Percentiles rank a stretch among this genome's conserved stretches.
phyloP scores from a whole-genome alignment of 2,888 invertebrate genomes.

The Drosophila differens region DNA sequence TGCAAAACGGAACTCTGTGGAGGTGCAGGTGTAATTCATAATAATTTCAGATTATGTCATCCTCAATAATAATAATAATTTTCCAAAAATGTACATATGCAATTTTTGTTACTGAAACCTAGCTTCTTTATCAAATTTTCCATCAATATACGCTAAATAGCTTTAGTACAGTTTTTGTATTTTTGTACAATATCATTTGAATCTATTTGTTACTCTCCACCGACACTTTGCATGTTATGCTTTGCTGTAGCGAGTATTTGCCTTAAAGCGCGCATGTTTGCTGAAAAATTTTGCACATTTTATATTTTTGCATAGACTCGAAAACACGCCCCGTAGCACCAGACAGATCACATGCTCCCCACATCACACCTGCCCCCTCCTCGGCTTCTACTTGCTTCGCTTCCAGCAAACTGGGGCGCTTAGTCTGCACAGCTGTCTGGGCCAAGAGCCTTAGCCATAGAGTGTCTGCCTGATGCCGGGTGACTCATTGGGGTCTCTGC shows the following conservation, averaged over 20 bases:
- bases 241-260: conserved; percentile 50
- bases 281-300: conserved; percentile 52
- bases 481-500: conserved; percentile 72
- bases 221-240: conserved; percentile 63
- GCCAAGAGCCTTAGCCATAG: conserved; percentile 45
- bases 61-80: background rate
- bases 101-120: background rate
- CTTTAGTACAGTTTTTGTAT: background rate
- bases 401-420: conserved; percentile 52
- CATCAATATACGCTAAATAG: conserved; percentile 4
- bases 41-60: background rate
- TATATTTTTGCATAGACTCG: conserved; percentile 37
- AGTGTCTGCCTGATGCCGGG: conserved; percentile 33
- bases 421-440: conserved; percentile 78
- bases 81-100: background rate
- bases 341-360: conserved; percentile 60
- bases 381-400: conserved; percentile 1
- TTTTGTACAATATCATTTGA: conserved; percentile 16
- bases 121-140: conserved; percentile 10
- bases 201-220: conserved; percentile 28
- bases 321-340: conserved; percentile 72
- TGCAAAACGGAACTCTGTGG: no score
- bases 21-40: background rate
- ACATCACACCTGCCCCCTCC: conserved; percentile 1
- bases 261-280: conserved; percentile 73